Evolutionary conservation across 2,888 invertebrate genomes (phyloP), one percentile per base, ranked within the genome.

Genomic region (Busseola fusca): DNA sequence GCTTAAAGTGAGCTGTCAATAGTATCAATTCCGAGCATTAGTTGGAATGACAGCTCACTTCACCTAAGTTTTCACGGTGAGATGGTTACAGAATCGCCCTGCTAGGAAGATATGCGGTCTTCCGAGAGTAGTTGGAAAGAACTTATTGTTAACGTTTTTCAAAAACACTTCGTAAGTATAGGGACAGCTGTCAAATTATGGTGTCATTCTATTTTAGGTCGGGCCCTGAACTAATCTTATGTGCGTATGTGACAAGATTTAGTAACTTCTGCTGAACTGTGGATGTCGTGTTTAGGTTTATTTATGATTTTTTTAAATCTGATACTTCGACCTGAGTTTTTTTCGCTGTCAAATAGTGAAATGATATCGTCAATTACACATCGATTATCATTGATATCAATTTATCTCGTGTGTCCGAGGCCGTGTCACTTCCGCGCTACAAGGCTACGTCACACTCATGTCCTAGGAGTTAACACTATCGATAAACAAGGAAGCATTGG

Each of bases 321-420:
- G n/a, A n/a, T 10, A 10, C 48, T n/a, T 50, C n/a, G 10, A 10
- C n/a, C 10, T n/a, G n/a, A n/a, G 21, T 4, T 50, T 21, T 50
- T 10, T 48, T 45, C 10, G 6, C 34, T 63, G 21, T 59, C 3
- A 50, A 54, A 21, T 30, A 45, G n/a, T 16, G 30, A 45, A 60
- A 21, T 27, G 30, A 50, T 50, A 68, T 74, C 71, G 42, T 3
- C 72, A 76, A 54, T 74, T 65, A 71, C 57, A 77, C 40, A 74
- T 72, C 69, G 67, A 54, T 62, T 72, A 76, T 58, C n/a, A 69
- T 74, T 74, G 78, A 75, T 83, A 84, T 81, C 77, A 75, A 80
- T 83, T 68, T 73, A 71, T 84, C 82, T 69, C 30, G 50, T 64
- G 60, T 67, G 72, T 69, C 69, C 65, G 68, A 82, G 78, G 82